Conservation (phyloP, 2,113 vertebrate species). For the Atractosteus spatula region DNA sequence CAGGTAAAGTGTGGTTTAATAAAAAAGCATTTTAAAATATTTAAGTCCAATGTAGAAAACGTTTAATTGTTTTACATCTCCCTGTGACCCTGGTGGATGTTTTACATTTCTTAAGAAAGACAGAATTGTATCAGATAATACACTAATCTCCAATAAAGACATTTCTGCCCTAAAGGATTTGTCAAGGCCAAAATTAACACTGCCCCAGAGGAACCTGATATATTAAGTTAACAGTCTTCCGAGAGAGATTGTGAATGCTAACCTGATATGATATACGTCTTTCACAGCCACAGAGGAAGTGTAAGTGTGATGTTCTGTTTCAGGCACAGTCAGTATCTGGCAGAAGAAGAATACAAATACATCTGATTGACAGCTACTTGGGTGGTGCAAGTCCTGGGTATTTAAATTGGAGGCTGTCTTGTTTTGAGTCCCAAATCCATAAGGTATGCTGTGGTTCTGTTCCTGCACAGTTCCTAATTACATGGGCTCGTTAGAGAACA, state of each 20-base stretch:
- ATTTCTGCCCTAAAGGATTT: not conserved
- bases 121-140: not conserved
- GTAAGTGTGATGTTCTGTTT: not conserved
- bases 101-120: not conserved
- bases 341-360: slow-evolving; percentile 6
- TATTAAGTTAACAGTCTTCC: not conserved
- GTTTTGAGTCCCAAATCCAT: slow-evolving; percentile 5
- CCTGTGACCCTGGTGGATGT: not conserved
- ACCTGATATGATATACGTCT: not conserved
- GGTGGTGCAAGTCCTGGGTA: not conserved
- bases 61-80: not conserved
- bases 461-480: not conserved
- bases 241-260: not conserved
- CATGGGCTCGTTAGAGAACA: not conserved
- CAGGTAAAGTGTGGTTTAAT: not conserved
- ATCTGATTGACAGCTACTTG: slow-evolving; percentile 14
- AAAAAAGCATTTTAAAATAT: not conserved
- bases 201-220: slow-evolving; percentile 30
- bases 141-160: not conserved
- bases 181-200: slow-evolving; percentile 20
- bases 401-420: slow-evolving; percentile 11
- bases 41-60: not conserved
- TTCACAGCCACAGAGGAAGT: not conserved
- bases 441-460: slow-evolving; percentile 2
- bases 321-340: slow-evolving; percentile 10